Evolutionary conservation across 2,797 vertebrate genomes (phyloP), one percentile per base, ranked within the genome.

Genomic region (Oryzias dopingdopingensis): DNA sequence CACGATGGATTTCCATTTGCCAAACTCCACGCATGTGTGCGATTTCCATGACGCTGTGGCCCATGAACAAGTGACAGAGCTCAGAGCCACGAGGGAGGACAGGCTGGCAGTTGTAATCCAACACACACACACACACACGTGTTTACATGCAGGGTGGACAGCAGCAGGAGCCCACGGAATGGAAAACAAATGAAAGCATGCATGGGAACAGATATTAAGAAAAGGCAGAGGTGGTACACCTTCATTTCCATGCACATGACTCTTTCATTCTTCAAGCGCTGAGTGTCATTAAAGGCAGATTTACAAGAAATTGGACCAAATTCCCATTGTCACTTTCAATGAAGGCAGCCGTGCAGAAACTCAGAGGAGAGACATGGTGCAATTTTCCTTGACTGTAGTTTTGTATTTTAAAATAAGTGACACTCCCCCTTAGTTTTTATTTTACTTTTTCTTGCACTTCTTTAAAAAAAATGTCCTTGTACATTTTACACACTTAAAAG

Each of bases 291-390:
- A 96, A 94, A 94, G 93, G 87, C 91, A 95, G 92, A 95, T 96
- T 95, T 95, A 93, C 92, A 90, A 93, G 94, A 96, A 96, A 96
- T 95, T 95, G 95, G 92, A 93, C 91, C 92, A 94, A 95, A 96
- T 96, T 95, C 93, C 90, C 92, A 92, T 92, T 95, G 94, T 96
- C 95, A 96, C 93, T 93, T 96, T 93, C 94, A 95, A 96, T 96
- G 93, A 95, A 91, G 90, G 92, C 92, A 90, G 92, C 91, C 90
- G 85, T 77, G 85, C 77, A 86, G 80, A 72, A 80, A 76, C 72
- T 32, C 53, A 12, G 46, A 62, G 60, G 67, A 61, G 63, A 79
- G 62, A 60, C 37, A 42, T 53, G 26, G 52, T n/a, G 37, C 7
- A 56, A 72, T 66, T 71, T 57, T 59, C 49, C 48, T 57, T 29